Conservation (phyloP, 92 coral and sea anemone genomes). For the Parazoanthus darwini region DNA sequence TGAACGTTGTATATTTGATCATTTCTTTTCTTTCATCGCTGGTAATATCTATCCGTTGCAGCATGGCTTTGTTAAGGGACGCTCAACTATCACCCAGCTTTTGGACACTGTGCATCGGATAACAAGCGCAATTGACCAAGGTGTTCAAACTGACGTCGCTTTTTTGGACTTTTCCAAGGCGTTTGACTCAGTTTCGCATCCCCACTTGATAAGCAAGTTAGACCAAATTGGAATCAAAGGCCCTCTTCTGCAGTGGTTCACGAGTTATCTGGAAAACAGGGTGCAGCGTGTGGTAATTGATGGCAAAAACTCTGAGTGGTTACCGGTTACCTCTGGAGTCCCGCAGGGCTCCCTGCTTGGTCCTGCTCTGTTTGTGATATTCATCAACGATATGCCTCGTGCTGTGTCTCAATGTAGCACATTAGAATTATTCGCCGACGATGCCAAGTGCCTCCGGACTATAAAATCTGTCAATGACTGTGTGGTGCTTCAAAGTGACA, state of each 20-base stretch:
- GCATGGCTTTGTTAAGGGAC: slow-evolving; percentile 39
- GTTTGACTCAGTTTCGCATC: slow-evolving; percentile 51
- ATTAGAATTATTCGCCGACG: slow-evolving; percentile 50
- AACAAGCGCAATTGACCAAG: slow-evolving; percentile 41
- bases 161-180: slow-evolving; percentile 37
- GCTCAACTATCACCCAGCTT: slow-evolving; percentile 49
- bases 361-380: slow-evolving; percentile 58
- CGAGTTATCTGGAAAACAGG: slow-evolving; percentile 48
- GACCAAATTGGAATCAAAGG: slow-evolving; percentile 47
- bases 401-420: slow-evolving; percentile 48
- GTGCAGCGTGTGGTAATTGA: slow-evolving; percentile 49
- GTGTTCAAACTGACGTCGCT: slow-evolving; percentile 48
- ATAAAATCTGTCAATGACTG: slow-evolving; percentile 39
- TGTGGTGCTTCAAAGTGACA: slow-evolving; percentile 35
- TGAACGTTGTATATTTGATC: slow-evolving; percentile 10
- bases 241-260: slow-evolving; percentile 47
- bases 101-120: slow-evolving; percentile 39
- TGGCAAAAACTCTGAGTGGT: slow-evolving; percentile 57
- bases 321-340: slow-evolving; percentile 55
- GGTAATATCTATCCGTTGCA: slow-evolving; percentile 46
- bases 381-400: slow-evolving; percentile 51
- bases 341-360: slow-evolving; percentile 60
- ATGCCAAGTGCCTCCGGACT: slow-evolving; percentile 40
- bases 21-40: slow-evolving; percentile 40
- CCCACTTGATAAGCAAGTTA: slow-evolving; percentile 45